Evolutionary conservation across 2,113 vertebrate species (phyloP).

Genomic region (Maccullochella peelii): DNA sequence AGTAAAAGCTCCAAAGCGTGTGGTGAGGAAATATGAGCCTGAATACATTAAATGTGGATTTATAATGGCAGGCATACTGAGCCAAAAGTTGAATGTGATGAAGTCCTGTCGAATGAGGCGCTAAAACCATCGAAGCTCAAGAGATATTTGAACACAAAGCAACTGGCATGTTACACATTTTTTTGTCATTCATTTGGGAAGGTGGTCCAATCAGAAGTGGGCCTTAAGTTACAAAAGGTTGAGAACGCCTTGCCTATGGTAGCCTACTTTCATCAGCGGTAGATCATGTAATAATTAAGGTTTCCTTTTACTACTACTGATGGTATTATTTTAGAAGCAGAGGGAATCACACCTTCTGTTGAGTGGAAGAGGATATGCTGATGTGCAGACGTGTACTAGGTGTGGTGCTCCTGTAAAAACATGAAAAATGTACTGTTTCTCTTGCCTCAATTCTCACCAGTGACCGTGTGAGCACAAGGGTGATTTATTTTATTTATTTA

Average conservation of each 20-base stretch:
- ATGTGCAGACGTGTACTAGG: slow-evolving; percentile 18
- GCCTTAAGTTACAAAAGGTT: no score
- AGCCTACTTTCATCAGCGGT: background rate
- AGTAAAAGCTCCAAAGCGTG: no score
- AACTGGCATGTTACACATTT: no score
- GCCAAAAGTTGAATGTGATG: no score
- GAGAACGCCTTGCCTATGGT: background rate
- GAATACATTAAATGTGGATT: no score
- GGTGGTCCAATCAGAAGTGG: no score
- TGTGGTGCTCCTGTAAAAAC: slow-evolving; percentile 49
- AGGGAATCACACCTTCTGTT: background rate
- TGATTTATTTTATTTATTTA: slow-evolving; percentile 58
- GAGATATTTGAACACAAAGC: no score
- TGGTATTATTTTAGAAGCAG: slow-evolving; percentile 1
- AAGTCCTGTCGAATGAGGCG: no score
- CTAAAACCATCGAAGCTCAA: no score
- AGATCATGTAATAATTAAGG: background rate
- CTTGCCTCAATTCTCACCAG: slow-evolving; percentile 32
- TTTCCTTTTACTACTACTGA: slow-evolving; percentile 13
- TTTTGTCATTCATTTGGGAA: no score
- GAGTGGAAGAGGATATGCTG: slow-evolving; percentile 19
- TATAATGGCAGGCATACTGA: no score
- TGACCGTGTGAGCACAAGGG: slow-evolving; percentile 23
- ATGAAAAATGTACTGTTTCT: slow-evolving; percentile 27
- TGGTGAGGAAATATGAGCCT: no score